Evolutionary conservation across 2,888 invertebrate species (phyloP), one percentile per base, ranked within the genome.

Genomic region (Exocentrus adspersus): DNA sequence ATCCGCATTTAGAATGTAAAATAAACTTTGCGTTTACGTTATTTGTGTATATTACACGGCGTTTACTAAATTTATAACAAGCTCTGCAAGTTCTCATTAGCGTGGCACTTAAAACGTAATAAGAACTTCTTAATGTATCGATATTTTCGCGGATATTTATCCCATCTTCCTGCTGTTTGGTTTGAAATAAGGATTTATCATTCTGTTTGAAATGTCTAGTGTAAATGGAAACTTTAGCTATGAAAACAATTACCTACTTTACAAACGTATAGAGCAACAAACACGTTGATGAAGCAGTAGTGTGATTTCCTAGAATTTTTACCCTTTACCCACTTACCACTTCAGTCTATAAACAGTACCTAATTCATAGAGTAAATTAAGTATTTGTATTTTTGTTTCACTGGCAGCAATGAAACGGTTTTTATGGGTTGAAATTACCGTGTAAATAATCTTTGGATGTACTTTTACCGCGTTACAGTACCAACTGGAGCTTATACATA

Each of bases 1-100:
- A 60, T 57, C 65, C 63, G 59, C 62, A 60, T 68, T 68, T 68
- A 68, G 68, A 67, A 42, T 56, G 30, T 58, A 61, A 61, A 65
- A 61, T 65, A 68, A 68, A 54, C 54, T 43, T 51, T 52, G 41
- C 50, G n/a, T n/a, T 32, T 42, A 42, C 56, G 51, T 43, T 51
- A 32, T 43, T 60, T 59, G 50, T 50, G n/a, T 60, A 51, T 51
- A 51, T 60, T 28, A 28, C 14, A 52, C 50, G 6, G 48, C 43
- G 48, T 58, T 46, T 50, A 50, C 58, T 58, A 58, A 58, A 48
- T 57, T 46, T 57, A 58, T 50, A 54, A 43, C 43, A 28, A n/a
- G 6, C 10, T 42, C 24, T 17, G 12, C 37, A n/a, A n/a, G 37
- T 37, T 54, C 20, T 21, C 20, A 41, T 14, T 20, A 42, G 10